Evolutionary conservation across 2,113 vertebrate species (phyloP), one percentile per base, ranked within the genome.

Genomic region (Rallus limicola): DNA sequence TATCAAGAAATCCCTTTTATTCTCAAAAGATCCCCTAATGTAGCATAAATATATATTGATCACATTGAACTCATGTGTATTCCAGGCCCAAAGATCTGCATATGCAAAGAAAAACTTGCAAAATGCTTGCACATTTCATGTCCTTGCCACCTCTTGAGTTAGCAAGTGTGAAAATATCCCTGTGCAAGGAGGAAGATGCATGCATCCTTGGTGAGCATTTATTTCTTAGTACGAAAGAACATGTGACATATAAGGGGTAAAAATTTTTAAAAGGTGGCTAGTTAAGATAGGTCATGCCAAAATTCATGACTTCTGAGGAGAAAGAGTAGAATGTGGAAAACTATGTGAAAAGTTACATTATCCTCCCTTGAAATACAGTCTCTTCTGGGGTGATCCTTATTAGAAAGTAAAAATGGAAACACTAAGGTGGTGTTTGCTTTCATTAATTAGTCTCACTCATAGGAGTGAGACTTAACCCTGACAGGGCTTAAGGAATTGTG

Each of bases 231-330:
- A 19, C 52, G 23, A 58, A 86, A 48, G 20, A 79, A 42, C 6
- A 15, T 5, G 18, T 0, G 0, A 64, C 8, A 77, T 15, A 25
- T 16, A 52, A 42, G 5, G 14, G 5, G 9, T 5, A 7, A 0
- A 10, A 18, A 21, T 18, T 6, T 6, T 34, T 8, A 13, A 77
- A 46, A 31, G 3, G 10, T 53, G 17, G 0, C 16, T 78, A 53
- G 36, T 70, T 69, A 89, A 72, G 26, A 13, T 69, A 79, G 33
- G 14, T 33, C 3, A 62, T 25, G 74, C 52, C n/a, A 67, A 91
- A 78, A 62, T 46, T 13, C 7, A 36, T 68, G 3, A 25, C 6
- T 75, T 91, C 15, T 62, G 36, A 56, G 40, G 16, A 71, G 42
- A 69, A 72, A 81, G 14, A 53, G 12, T 13, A 82, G 18, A n/a